Percentiles rank a stretch among this genome's conserved stretches.
phyloP scores from a whole-genome alignment of 2,113 vertebrate genomes.

The Tympanuchus pallidicinctus region DNA sequence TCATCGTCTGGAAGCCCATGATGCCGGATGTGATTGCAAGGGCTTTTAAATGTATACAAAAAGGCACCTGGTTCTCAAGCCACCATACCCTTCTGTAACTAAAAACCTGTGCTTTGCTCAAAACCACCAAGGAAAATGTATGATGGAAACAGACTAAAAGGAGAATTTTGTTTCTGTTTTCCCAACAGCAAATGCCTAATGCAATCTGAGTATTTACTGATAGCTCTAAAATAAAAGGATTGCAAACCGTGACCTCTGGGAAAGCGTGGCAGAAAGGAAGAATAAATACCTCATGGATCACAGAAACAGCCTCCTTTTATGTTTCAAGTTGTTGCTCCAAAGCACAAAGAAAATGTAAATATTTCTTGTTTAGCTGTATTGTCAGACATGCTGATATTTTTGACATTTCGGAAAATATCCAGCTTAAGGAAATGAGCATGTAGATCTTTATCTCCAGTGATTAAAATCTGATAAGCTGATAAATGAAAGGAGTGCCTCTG shows the following conservation, averaged over 20 bases:
- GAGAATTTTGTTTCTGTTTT: neutral
- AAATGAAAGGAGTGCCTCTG: neutral
- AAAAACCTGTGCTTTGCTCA: neutral
- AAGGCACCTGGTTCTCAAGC: neutral
- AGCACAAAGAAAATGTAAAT: neutral
- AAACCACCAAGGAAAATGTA: rapidly evolving
- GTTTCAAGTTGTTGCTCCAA: neutral
- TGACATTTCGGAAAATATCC: neutral
- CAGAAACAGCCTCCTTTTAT: neutral
- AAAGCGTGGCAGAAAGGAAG: neutral
- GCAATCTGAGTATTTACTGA: neutral
- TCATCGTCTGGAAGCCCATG: neutral
- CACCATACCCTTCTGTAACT: neutral
- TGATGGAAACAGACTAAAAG: neutral
- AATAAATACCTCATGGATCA: neutral
- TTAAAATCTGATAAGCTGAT: neutral
- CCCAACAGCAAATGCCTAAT: neutral
- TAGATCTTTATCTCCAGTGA: neutral
- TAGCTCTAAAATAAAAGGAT: neutral
- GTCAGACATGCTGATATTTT: neutral
- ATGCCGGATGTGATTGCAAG: rapidly evolving
- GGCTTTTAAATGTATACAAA: neutral
- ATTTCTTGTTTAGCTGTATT: neutral
- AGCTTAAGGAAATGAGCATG: neutral
- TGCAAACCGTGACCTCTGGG: neutral